These are phyloP conservation scores for Drosophila siamana DNA, from an alignment of 2,888 invertebrate species.

Conservation along the genomic window DNA sequence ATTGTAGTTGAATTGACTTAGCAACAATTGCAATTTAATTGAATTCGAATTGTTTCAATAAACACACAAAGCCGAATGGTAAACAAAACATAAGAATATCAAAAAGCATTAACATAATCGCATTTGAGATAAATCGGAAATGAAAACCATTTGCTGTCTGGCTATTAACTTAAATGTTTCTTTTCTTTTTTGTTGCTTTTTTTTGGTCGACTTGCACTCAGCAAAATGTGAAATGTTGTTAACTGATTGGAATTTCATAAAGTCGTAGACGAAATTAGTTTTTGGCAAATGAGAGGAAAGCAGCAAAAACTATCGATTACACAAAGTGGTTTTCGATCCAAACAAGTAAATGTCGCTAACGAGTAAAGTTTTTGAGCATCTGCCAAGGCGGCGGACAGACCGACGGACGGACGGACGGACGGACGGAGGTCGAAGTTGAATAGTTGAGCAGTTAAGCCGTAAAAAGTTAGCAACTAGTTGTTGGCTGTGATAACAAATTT, in stretches of 20 bases:
- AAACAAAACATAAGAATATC: no score
- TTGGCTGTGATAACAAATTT: slow-evolving; percentile 15
- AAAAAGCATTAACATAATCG: no score
- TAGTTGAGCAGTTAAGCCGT: slow-evolving; percentile 6
- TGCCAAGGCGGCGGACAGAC: slow-evolving; percentile 3
- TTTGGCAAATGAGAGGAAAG: background rate
- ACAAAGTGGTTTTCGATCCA: slow-evolving; percentile 29
- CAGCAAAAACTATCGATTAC: slow-evolving; percentile 46
- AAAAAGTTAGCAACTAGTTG: slow-evolving; percentile 24
- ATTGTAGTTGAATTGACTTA: no score
- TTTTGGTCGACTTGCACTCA: background rate
- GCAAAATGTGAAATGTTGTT: background rate
- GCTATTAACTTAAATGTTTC: background rate
- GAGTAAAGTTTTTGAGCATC: slow-evolving; percentile 38
- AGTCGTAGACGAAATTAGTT: background rate
- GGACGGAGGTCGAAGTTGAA: slow-evolving; percentile 7
- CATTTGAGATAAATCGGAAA: no score
- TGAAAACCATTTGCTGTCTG: background rate
- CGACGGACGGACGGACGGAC: background rate
- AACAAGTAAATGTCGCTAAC: slow-evolving; percentile 27
- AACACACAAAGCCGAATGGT: no score
- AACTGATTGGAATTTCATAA: slow-evolving; percentile 1
- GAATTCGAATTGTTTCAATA: no score
- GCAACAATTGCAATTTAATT: no score
- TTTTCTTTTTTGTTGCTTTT: background rate